Evolutionary conservation across 2,888 invertebrate species (phyloP), one percentile per base, ranked within the genome.

Genomic region (Asteroscopus sphinx): DNA sequence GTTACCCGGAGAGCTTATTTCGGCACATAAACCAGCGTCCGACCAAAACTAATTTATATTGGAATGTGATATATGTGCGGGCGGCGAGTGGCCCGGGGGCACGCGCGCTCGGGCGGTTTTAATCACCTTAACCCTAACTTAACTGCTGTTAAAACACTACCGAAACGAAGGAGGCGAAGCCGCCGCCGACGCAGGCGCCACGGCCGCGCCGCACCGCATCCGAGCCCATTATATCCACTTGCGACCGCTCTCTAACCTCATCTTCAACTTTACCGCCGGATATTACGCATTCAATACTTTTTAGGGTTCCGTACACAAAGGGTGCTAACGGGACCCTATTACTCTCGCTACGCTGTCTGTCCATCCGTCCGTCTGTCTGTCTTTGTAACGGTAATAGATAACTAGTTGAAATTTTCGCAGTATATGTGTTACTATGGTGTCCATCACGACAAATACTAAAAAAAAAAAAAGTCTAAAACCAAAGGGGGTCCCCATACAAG

Each of bases 41-140:
- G 82, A 80, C 87, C 80, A 88, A 92, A 94, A 93, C 91, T 91
- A 93, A 94, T 94, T 93, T 92, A 91, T 91, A 92, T 90, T 87
- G 93, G 93, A 93, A 94, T 94, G 93, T 92, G 92, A 92, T 92
- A 89, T 92, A 92, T 89, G 88, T 86, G 82, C 83, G 86, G 85
- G 81, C 83, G 81, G 79, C 73, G 70, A 67, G 67, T 58, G 82
- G 87, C 90, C 78, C 76, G 72, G 79, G 82, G 92, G 92, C 90
- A 90, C 91, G 92, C 88, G 90, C 68, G 88, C 78, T 76, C 82
- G 80, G 79, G 69, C 79, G 79, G 81, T 85, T 89, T 90, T 93
- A 93, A 92, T 93, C 91, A 92, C 87, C 88, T 90, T 83, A 81
- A 85, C 81, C 87, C 85, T 79, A 77, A 78, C 76, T 82, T 87